Conservation (phyloP, 2,888 invertebrate genomes). For the Leptopilina myrica region DNA sequence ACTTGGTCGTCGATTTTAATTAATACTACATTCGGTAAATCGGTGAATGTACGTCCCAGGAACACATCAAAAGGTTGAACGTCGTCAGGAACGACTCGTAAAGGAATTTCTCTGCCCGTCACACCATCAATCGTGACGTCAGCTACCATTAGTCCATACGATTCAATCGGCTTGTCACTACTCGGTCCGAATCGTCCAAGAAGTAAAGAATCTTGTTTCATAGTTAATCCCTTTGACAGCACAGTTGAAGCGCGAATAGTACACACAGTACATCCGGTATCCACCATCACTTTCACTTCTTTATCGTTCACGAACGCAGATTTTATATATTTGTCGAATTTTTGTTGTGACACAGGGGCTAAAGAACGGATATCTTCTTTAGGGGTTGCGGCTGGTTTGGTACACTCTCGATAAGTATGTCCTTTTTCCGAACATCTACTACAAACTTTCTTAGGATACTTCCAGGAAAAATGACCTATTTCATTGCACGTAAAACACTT, state of each 20-base stretch:
- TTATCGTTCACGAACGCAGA: constrained; percentile 39
- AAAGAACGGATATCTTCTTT: constrained; percentile 41
- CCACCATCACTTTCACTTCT: constrained; percentile 46
- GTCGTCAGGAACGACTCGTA: constrained; percentile 51
- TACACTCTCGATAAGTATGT: constrained; percentile 21
- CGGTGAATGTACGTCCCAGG: constrained; percentile 56
- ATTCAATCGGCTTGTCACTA: constrained; percentile 38
- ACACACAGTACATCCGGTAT: constrained; percentile 52
- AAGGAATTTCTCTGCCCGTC: constrained; percentile 42
- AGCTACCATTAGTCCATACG: constrained; percentile 45
- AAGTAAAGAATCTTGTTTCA: constrained; percentile 19
- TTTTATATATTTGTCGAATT: constrained; percentile 50
- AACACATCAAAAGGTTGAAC: constrained; percentile 56
- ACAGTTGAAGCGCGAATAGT: constrained; percentile 51
- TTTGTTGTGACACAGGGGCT: not conserved
- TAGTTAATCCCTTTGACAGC: constrained; percentile 32
- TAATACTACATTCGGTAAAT: constrained; percentile 51
- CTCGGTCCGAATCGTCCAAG: constrained; percentile 48
- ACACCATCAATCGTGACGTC: constrained; percentile 52
- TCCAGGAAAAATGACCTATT: constrained; percentile 46
- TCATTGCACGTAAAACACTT: constrained; percentile 46
- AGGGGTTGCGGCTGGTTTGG: constrained; percentile 12
- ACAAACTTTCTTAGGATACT: constrained; percentile 42
- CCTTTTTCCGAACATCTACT: constrained; percentile 24
- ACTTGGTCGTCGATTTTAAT: constrained; percentile 39